A percentile compares a stretch with the other conserved stretches of the same genome.
phyloP scores from a whole-genome alignment of 2,888 invertebrate genomes.

The Synanthedon formicaeformis region DNA sequence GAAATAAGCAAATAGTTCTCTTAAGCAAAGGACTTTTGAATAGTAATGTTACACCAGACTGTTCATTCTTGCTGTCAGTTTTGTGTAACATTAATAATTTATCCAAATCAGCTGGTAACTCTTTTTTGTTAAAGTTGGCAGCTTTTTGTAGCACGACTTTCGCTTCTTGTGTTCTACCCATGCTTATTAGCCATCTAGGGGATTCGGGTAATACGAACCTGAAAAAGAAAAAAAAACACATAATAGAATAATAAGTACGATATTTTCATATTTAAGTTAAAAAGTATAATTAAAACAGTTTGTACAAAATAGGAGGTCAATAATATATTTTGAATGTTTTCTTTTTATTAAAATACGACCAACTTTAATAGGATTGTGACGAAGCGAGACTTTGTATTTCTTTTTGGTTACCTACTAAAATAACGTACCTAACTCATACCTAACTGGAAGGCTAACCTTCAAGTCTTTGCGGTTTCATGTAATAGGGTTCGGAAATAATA shows the following conservation, averaged over 20 bases:
- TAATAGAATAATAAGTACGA: neutral
- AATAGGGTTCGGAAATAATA: too few relatives aligned
- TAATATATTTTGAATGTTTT: too few relatives aligned
- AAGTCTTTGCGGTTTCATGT: too few relatives aligned
- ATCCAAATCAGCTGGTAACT: slow-evolving; percentile 76
- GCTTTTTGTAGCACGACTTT: slow-evolving; percentile 74
- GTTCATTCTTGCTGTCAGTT: slow-evolving; percentile 47
- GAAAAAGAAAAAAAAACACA: slow-evolving; percentile 12
- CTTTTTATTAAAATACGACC: too few relatives aligned
- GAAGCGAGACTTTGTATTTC: too few relatives aligned
- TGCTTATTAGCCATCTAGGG: slow-evolving; percentile 80
- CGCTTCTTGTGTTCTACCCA: slow-evolving; percentile 79
- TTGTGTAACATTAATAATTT: slow-evolving; percentile 73
- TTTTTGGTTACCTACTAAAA: too few relatives aligned
- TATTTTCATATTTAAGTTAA: neutral
- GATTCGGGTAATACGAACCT: slow-evolving; percentile 86
- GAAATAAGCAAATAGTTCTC: slow-evolving; percentile 77
- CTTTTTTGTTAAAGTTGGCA: slow-evolving; percentile 74
- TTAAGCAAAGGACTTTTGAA: slow-evolving; percentile 76
- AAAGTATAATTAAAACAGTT: neutral
- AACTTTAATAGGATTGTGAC: too few relatives aligned
- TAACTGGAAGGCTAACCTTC: too few relatives aligned
- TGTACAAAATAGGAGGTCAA: neutral
- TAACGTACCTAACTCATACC: too few relatives aligned
- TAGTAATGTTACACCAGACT: slow-evolving; percentile 73